Conservation (phyloP, 1,140 invertebrate genomes). For the Sesamia nonagrioides region DNA sequence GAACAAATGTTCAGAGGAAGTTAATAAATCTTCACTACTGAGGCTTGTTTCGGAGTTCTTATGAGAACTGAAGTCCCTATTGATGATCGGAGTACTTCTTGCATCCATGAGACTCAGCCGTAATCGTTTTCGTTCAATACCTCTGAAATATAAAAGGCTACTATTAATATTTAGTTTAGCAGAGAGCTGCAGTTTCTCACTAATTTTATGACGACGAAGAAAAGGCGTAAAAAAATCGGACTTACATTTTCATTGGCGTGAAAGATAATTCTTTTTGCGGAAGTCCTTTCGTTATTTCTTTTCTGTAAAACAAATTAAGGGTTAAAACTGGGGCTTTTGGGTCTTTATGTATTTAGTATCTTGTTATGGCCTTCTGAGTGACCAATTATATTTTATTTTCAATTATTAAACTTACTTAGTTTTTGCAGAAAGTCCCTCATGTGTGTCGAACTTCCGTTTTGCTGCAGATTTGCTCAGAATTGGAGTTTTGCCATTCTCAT, state of each 20-base stretch:
- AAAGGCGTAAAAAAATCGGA: slow-evolving; percentile 40
- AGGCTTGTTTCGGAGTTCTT: slow-evolving; percentile 82
- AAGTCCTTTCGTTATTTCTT: slow-evolving; percentile 85
- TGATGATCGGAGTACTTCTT: slow-evolving; percentile 74
- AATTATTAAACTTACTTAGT: slow-evolving; percentile 88
- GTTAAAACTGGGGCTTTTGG: not conserved
- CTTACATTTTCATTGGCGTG: slow-evolving; percentile 84
- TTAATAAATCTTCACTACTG: slow-evolving; percentile 80
- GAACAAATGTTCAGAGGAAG: slow-evolving; percentile 83
- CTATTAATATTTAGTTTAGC: not conserved
- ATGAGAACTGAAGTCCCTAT: slow-evolving; percentile 71
- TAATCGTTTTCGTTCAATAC: slow-evolving; percentile 81
- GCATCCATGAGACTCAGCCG: slow-evolving; percentile 79
- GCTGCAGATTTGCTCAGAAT: slow-evolving; percentile 81
- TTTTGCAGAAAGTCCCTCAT: slow-evolving; percentile 88
- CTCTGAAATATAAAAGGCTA: slow-evolving; percentile 68
- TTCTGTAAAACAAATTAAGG: slow-evolving; percentile 71
- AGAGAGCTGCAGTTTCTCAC: not conserved
- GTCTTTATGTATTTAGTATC: too few species aligned
- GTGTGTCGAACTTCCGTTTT: slow-evolving; percentile 83
- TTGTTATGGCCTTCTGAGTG: too few species aligned
- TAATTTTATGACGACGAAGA: not conserved
- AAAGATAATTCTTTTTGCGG: slow-evolving; percentile 81
- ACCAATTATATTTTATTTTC: slow-evolving; percentile 3
- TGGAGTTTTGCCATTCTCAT: slow-evolving; percentile 80